Conservation (phyloP, 2,888 invertebrate species). For the Caenorhabditis becei region DNA sequence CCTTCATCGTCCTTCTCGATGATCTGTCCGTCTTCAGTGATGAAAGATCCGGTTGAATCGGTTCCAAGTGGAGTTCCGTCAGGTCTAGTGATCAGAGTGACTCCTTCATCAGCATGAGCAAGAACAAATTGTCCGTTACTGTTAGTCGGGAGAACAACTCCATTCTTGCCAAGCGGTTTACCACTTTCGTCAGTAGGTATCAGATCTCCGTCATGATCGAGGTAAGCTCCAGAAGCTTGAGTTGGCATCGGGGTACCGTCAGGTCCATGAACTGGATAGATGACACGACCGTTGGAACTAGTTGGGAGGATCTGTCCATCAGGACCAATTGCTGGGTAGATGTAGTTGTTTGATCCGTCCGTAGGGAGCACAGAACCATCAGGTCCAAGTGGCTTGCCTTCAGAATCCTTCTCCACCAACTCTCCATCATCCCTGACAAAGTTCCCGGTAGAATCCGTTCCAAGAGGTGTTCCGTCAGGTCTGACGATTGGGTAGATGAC, state of each 20-base stretch:
- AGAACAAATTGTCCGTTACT: conserved; percentile 32
- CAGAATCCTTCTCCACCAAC: conserved; percentile 60
- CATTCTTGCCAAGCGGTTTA: conserved; percentile 49
- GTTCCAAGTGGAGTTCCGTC: conserved; percentile 59
- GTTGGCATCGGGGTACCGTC: conserved; percentile 59
- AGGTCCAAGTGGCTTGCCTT: conserved; percentile 45
- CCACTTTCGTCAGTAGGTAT: conserved; percentile 51
- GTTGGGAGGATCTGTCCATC: conserved; percentile 64
- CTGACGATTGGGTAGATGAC: conserved; percentile 18
- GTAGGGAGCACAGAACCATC: conserved; percentile 55
- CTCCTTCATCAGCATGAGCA: conserved; percentile 36
- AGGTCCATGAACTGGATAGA: conserved; percentile 48
- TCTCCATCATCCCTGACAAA: conserved; percentile 64
- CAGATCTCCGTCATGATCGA: conserved; percentile 53
- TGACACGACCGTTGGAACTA: conserved; percentile 47
- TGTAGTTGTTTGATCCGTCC: conserved; percentile 50
- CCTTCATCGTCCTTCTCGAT: conserved; percentile 49
- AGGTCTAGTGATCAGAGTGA: conserved; percentile 48
- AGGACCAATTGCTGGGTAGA: conserved; percentile 55
- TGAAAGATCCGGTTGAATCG: conserved; percentile 30
- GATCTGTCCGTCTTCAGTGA: conserved; percentile 61
- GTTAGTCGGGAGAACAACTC: conserved; percentile 51
- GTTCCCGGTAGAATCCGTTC: conserved; percentile 25
- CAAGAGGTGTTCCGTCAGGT: conserved; percentile 41
- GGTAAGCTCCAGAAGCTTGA: conserved; percentile 50